Evolutionary conservation across 2,797 vertebrate genomes (phyloP).

Genomic region (Melanotaenia nigrans): DNA sequence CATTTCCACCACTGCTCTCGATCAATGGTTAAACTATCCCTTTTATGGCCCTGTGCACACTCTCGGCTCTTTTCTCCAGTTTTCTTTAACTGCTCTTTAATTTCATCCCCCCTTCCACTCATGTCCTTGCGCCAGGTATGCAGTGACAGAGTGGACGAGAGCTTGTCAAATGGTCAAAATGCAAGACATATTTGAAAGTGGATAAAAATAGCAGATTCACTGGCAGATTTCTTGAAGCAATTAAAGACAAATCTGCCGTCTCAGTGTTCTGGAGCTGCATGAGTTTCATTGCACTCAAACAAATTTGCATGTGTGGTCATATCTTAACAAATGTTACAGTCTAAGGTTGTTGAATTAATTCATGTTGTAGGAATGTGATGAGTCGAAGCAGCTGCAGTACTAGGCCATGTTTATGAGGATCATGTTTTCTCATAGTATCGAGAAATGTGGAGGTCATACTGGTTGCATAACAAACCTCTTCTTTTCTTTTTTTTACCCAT

Average conservation of each 20-base stretch:
- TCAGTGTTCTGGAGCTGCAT: conserved; percentile 45
- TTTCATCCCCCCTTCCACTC: conserved; percentile 55
- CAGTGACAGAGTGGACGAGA: conserved; percentile 46
- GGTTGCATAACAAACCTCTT: background rate
- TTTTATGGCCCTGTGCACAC: conserved; percentile 82
- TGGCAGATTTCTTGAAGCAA: conserved; percentile 55
- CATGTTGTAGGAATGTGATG: conserved; percentile 72
- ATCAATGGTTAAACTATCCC: conserved; percentile 90
- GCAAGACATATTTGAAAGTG: conserved; percentile 32
- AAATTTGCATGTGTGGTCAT: conserved; percentile 53
- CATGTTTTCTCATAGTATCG: background rate
- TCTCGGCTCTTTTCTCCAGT: conserved; percentile 69
- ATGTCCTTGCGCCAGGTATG: conserved; percentile 76
- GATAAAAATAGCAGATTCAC: conserved; percentile 48
- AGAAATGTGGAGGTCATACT: conserved; percentile 1
- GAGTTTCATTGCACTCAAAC: conserved; percentile 39
- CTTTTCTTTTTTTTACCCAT: background rate
- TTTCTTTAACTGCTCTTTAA: conserved; percentile 76
- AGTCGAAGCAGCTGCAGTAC: conserved; percentile 52
- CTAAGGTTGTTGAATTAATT: conserved; percentile 64
- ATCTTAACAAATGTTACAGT: conserved; percentile 43
- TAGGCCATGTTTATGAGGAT: conserved; percentile 16
- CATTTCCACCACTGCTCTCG: conserved; percentile 87
- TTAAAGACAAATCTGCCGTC: conserved; percentile 55
- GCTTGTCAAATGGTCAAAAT: conserved; percentile 51